Conservation (phyloP, 2,113 vertebrate genomes). For the Mastomys natalensis region DNA sequence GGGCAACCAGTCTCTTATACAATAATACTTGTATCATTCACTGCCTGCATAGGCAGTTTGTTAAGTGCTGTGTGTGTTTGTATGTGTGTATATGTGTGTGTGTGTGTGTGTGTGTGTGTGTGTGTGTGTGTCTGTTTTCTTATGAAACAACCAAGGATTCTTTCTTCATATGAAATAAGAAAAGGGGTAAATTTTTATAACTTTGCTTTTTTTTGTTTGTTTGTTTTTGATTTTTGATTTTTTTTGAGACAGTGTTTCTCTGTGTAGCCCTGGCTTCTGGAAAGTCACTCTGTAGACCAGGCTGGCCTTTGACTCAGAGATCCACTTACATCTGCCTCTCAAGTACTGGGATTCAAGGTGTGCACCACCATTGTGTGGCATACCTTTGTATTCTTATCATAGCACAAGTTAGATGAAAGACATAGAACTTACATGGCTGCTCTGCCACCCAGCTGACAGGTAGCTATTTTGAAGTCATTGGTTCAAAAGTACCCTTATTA, state of each 20-base stretch:
- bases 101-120: neutral
- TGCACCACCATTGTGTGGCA: neutral
- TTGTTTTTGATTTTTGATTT: neutral
- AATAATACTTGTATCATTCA: neutral
- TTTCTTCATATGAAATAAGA: neutral
- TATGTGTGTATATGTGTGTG: neutral
- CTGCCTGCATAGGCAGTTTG: conserved; percentile 34
- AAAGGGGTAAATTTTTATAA: neutral
- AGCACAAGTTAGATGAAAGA: neutral
- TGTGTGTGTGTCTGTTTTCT: conserved; percentile 51
- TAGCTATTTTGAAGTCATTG: conserved; percentile 14
- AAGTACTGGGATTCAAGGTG: neutral
- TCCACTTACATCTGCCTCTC: neutral
- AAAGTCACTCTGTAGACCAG: neutral
- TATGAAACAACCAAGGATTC: conserved; percentile 40
- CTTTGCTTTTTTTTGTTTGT: neutral
- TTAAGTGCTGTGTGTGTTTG: neutral
- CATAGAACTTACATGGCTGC: neutral
- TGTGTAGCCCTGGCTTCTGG: neutral
- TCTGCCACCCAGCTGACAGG: neutral
- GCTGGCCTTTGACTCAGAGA: neutral
- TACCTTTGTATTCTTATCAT: neutral
- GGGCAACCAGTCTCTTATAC: neutral
- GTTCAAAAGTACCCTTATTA: neutral
- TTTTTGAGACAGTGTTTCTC: neutral